phyloP scores from a whole-genome alignment of 2,888 invertebrate genomes.

The Brachyptera putata region DNA sequence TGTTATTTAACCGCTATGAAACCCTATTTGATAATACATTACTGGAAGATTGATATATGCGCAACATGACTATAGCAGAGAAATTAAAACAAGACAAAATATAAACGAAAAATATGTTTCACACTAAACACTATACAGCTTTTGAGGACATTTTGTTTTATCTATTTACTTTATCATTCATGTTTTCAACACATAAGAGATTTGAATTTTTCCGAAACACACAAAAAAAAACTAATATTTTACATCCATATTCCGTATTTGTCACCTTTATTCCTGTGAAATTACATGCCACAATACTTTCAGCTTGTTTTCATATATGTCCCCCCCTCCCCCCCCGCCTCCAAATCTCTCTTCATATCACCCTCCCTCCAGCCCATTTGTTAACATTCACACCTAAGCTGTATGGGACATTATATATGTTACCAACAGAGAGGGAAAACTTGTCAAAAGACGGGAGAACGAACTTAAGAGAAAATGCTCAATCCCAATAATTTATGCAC shows the following conservation, averaged over 20 bases:
- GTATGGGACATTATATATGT: slow-evolving; percentile 6
- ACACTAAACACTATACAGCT: too few relatives aligned
- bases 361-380: slow-evolving; percentile 14
- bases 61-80: not conserved
- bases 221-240: slow-evolving; percentile 10
- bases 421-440: slow-evolving; percentile 15
- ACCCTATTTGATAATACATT: too few relatives aligned
- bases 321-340: not conserved
- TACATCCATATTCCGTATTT: slow-evolving; percentile 7
- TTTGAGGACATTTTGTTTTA: too few relatives aligned
- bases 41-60: not conserved
- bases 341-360: not conserved
- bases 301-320: not conserved
- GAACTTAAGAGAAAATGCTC: slow-evolving; percentile 14
- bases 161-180: not conserved
- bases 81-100: not conserved
- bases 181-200: not conserved
- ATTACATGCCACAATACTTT: slow-evolving; percentile 19
- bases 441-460: slow-evolving; percentile 19
- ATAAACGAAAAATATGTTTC: not conserved
- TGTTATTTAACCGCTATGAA: too few relatives aligned
- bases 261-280: slow-evolving; percentile 18
- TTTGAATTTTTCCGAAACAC: slow-evolving; percentile 3
- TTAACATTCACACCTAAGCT: slow-evolving; percentile 11
- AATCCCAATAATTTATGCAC: slow-evolving; percentile 29